phyloP scores from a whole-genome alignment of 1,140 invertebrate genomes.

The Drosophila willistoni region DNA sequence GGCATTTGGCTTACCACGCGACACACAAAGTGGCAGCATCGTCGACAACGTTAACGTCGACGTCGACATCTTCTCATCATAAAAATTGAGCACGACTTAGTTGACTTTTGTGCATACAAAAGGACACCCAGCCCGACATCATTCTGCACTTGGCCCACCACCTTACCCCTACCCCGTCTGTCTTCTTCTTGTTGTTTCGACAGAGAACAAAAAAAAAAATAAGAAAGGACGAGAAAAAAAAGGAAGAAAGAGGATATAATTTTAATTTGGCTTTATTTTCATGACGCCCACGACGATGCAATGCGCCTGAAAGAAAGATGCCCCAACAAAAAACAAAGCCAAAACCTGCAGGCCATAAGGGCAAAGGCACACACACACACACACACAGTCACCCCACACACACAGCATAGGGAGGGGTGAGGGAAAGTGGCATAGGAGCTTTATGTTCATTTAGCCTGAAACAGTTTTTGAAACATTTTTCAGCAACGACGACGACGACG shows the following conservation, averaged over 20 bases:
- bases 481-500: conserved; percentile 30
- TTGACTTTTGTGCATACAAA: conserved; percentile 78
- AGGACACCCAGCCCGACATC: conserved; percentile 38
- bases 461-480: conserved; percentile 81
- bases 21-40: conserved; percentile 58
- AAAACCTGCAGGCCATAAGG: conserved; percentile 52
- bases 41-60: conserved; percentile 16
- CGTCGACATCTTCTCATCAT: conserved; percentile 63
- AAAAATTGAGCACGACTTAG: conserved; percentile 80
- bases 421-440: conserved; percentile 33
- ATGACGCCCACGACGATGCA: conserved; percentile 63
- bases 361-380: conserved; percentile 1
- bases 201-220: conserved; percentile 11
- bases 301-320: conserved; percentile 32
- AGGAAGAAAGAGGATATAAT: conserved; percentile 65
- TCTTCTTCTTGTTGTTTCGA: neutral
- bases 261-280: conserved; percentile 82
- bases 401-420: neutral
- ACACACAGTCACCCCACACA: neutral
- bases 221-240: no score
- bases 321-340: conserved; percentile 53
- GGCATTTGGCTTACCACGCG: conserved; percentile 49
- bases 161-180: neutral
- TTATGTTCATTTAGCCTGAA: conserved; percentile 80
- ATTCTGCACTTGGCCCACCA: conserved; percentile 23